Evolutionary conservation across 2,888 invertebrate genomes (phyloP).

Genomic region (Dicranocentrus wangi): DNA sequence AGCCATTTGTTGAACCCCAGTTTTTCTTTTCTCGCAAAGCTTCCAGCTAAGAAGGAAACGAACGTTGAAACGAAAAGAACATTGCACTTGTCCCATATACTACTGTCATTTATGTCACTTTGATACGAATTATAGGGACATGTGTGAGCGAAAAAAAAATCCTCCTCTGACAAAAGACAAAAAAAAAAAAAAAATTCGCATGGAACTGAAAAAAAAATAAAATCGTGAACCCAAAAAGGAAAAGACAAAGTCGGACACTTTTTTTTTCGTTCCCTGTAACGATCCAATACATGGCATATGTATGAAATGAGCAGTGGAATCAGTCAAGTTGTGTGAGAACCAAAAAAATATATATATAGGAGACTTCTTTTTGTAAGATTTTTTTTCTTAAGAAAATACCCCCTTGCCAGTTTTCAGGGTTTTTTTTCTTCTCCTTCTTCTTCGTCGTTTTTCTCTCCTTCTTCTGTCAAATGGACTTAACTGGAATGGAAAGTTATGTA

Average conservation of each 20-base stretch:
- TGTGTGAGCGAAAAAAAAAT: constrained; percentile 18
- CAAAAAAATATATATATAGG: neutral
- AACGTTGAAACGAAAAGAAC: constrained; percentile 14
- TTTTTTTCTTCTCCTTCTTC: neutral
- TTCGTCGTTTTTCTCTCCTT: neutral
- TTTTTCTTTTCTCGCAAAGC: no score
- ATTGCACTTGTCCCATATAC: constrained; percentile 46
- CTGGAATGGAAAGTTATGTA: constrained; percentile 14
- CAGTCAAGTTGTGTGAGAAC: neutral
- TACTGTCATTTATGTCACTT: constrained; percentile 48
- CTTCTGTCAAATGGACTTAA: constrained; percentile 26
- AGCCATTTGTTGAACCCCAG: no score
- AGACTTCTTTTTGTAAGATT: neutral
- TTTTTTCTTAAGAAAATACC: neutral
- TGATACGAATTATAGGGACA: constrained; percentile 50
- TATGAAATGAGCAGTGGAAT: constrained; percentile 1
- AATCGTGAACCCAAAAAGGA: constrained; percentile 8
- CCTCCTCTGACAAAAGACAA: neutral
- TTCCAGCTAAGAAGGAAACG: neutral
- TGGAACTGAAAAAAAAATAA: neutral
- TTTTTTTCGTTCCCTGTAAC: constrained; percentile 16
- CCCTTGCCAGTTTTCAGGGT: neutral
- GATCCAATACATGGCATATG: constrained; percentile 20
- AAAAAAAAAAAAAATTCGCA: neutral
- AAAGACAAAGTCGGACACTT: constrained; percentile 31